These are phyloP conservation scores for Bombus affinis DNA, from an alignment of 1,140 invertebrate species.

Conservation along the genomic window DNA sequence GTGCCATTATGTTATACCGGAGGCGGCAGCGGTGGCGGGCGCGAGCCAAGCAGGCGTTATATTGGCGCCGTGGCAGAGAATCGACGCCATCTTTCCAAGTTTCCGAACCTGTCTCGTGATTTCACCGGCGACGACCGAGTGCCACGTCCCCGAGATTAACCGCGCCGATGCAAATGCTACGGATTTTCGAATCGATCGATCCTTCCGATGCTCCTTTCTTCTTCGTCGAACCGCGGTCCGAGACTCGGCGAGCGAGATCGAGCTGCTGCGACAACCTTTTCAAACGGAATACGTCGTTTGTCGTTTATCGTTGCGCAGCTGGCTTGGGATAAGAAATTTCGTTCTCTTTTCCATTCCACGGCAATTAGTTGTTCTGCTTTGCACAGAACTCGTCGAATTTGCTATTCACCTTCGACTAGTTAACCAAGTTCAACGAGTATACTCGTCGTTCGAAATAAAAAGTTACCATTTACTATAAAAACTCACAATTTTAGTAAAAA, in stretches of 20 bases:
- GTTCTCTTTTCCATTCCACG: no score
- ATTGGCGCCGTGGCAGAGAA: conserved; percentile 58
- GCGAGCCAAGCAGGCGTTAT: conserved; percentile 56
- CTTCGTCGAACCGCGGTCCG: background rate
- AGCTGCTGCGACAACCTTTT: background rate
- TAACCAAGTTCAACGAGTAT: no score
- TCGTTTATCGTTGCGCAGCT: no score
- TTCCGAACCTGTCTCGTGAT: conserved; percentile 3
- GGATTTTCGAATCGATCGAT: background rate
- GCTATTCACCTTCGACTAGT: no score
- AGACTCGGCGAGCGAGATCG: background rate
- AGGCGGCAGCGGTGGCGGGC: conserved; percentile 55
- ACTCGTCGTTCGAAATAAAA: no score
- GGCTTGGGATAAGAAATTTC: no score
- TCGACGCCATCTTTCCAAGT: conserved; percentile 38
- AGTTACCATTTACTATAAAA: no score
- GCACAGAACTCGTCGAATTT: no score
- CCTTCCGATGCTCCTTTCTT: background rate
- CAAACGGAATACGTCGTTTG: background rate
- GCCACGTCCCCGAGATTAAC: background rate
- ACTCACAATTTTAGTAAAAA: no score
- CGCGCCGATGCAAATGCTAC: conserved; percentile 1
- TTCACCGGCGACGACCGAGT: background rate
- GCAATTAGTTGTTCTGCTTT: no score
- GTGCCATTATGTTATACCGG: conserved; percentile 76